These are phyloP conservation scores for Tychaedon coryphoeus DNA, from an alignment of 2,113 vertebrate genomes.

Conservation along the genomic window DNA sequence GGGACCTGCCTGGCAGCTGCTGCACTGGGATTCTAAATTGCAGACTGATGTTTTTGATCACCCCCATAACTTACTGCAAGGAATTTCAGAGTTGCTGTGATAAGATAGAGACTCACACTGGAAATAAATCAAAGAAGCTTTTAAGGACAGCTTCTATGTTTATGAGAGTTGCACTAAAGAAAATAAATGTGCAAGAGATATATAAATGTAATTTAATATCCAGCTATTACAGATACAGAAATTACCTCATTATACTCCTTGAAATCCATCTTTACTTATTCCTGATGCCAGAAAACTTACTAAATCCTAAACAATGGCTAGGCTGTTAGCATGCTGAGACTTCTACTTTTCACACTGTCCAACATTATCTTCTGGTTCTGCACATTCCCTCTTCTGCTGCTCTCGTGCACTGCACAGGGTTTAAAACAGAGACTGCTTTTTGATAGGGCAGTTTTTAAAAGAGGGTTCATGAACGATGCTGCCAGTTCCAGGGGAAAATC, in stretches of 20 bases:
- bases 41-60: background rate
- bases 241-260: background rate
- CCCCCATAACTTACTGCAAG: background rate
- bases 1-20: background rate
- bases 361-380: background rate
- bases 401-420: background rate
- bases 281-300: background rate
- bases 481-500: background rate
- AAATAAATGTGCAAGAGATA: constrained; percentile 13
- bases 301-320: background rate
- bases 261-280: background rate
- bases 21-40: background rate
- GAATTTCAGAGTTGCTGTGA: background rate
- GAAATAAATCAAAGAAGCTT: constrained; percentile 7
- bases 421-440: background rate
- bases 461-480: background rate
- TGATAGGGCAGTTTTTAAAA: background rate
- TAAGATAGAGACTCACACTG: background rate
- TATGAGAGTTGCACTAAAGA: background rate
- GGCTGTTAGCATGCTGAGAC: background rate
- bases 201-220: background rate
- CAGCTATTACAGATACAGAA: constrained; percentile 15
- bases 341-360: background rate
- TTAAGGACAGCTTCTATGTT: background rate
- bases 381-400: background rate